These are phyloP conservation scores for Coregonus ussuriensis DNA, from an alignment of 2,797 vertebrate genomes.

Conservation along the genomic window DNA sequence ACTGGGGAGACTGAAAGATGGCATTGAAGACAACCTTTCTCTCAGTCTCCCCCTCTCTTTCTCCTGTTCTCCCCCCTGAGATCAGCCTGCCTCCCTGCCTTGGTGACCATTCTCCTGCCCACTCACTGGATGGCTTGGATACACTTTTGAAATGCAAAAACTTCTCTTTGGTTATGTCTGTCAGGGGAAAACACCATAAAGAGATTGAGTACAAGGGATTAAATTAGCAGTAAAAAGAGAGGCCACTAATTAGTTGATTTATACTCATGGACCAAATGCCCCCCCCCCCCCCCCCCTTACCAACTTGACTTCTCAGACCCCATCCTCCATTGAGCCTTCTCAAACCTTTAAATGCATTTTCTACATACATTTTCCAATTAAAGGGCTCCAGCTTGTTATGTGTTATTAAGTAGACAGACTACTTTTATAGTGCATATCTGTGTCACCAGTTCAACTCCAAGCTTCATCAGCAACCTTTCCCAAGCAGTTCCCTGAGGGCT, in stretches of 20 bases:
- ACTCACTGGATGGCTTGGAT: conserved; percentile 66
- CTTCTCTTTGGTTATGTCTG: conserved; percentile 67
- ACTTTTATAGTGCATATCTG: neutral
- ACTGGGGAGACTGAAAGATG: conserved; percentile 67
- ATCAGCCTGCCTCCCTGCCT: conserved; percentile 69
- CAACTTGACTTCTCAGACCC: conserved; percentile 36
- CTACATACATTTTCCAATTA: conserved; percentile 40
- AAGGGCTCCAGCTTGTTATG: neutral
- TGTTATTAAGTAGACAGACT: neutral
- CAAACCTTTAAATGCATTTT: conserved; percentile 31
- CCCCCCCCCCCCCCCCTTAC: conserved; percentile 31
- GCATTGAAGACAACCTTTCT: conserved; percentile 69
- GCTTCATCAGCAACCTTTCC: conserved; percentile 55
- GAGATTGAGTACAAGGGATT: conserved; percentile 64
- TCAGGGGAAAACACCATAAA: conserved; percentile 69
- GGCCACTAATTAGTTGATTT: conserved; percentile 80
- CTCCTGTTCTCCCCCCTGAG: conserved; percentile 30
- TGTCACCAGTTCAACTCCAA: conserved; percentile 14
- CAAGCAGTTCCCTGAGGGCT: conserved; percentile 43
- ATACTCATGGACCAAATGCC: conserved; percentile 46
- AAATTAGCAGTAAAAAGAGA: conserved; percentile 80
- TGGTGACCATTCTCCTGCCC: conserved; percentile 73
- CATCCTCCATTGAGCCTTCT: conserved; percentile 32
- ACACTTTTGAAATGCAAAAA: conserved; percentile 82
- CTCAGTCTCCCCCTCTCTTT: conserved; percentile 50